Evolutionary conservation across 2,888 invertebrate genomes (phyloP), one percentile per base, ranked within the genome.

Genomic region (Epinotia brunnichana): DNA sequence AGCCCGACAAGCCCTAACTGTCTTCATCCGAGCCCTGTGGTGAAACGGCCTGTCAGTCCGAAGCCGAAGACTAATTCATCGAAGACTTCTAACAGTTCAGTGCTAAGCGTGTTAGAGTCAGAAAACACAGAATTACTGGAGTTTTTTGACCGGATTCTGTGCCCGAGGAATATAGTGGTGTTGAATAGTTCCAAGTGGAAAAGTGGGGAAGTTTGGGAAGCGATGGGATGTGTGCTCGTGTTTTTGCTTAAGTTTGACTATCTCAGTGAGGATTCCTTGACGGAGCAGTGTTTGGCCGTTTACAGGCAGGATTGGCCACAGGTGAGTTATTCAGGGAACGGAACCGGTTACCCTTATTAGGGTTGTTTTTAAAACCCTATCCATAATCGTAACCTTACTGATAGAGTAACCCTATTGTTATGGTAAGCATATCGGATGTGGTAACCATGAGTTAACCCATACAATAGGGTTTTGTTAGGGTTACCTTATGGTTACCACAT

Each of bases 221-320:
- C 90, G 0, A 79, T 95, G 77, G 89, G 91, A 0, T 80, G 84
- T 0, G 81, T 94, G 3, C 76, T 95, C 2, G 84, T 91, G 69
- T 88, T 87, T 73, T 75, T 96, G 81, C 82, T 96, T 64, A 88
- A 91, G 9, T 87, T 94, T 59, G 85, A 94, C 24, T 90, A 96
- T 64, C 80, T 96, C 74, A 94, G 89, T 3, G 91, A 95, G 17
- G 95, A 95, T 60, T 90, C 93, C 1, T 83, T 96, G 11, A 95
- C 95, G 77, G 94, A 95, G 63, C 95, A 96, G 78, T 95, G 96
- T 78, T 87, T 96, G 51, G 94, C 95, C 0, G 93, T 96, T 15
- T 96, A 96, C 73, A 94, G 95, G 77, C 94, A 94, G 76, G 95
- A 96, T 73, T 96, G 96, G 96, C 86, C 94, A 0, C 90, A 94